These are phyloP conservation scores for Tipula unca DNA, from an alignment of 2,888 invertebrate genomes.

Conservation along the genomic window DNA sequence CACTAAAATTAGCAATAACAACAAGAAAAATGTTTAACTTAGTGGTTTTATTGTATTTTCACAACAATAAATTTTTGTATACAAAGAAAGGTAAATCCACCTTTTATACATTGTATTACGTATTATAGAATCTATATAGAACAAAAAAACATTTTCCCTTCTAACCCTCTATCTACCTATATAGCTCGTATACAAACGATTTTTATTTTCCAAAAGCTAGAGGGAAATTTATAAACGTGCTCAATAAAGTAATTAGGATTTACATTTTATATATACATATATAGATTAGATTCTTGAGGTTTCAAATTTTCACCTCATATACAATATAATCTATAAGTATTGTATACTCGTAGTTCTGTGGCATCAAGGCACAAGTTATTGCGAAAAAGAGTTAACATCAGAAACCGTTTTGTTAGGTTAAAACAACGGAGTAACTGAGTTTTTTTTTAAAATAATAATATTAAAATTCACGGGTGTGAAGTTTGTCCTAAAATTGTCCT, in stretches of 20 bases:
- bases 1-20: constrained; percentile 8
- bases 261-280: no score
- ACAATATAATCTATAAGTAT: no score
- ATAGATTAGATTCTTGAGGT: background rate
- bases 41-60: background rate
- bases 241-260: background rate
- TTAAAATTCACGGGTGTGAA: no score
- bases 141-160: background rate
- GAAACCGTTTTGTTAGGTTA: no score
- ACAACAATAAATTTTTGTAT: background rate
- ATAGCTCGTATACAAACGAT: background rate
- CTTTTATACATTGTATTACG: background rate
- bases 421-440: no score
- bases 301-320: background rate
- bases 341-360: no score
- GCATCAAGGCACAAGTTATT: no score
- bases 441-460: no score
- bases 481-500: no score
- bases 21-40: background rate
- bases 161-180: background rate
- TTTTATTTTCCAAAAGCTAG: background rate
- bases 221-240: background rate
- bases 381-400: no score
- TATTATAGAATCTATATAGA: background rate
- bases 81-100: background rate